Conservation (phyloP, 2,888 invertebrate species). For the Baccha elongata region DNA sequence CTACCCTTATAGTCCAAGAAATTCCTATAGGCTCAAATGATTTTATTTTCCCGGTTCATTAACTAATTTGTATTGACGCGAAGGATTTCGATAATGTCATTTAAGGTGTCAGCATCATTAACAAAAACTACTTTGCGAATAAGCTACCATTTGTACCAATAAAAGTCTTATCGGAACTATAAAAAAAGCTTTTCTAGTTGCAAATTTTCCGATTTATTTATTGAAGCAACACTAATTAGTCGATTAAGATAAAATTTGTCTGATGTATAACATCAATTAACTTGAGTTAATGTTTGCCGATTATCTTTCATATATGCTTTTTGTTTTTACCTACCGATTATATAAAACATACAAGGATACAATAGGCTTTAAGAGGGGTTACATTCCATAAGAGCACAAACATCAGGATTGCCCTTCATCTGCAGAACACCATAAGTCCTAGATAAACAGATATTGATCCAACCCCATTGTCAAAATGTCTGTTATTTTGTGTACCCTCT, state of each 20-base stretch:
- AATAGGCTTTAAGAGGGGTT: slow-evolving; percentile 54
- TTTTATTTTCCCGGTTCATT: no score
- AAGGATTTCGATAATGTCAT: slow-evolving; percentile 39
- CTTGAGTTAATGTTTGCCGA: slow-evolving; percentile 72
- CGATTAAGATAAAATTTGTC: slow-evolving; percentile 70
- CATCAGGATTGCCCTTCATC: slow-evolving; percentile 65
- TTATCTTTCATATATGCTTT: slow-evolving; percentile 48
- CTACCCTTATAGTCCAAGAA: no score
- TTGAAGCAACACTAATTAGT: slow-evolving; percentile 67
- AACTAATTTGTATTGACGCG: slow-evolving; percentile 43
- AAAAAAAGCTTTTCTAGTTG: slow-evolving; percentile 13
- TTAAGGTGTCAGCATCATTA: slow-evolving; percentile 58
- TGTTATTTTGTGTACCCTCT: slow-evolving; percentile 18
- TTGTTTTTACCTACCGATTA: slow-evolving; percentile 16
- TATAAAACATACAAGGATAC: slow-evolving; percentile 24
- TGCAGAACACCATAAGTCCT: slow-evolving; percentile 67
- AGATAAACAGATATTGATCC: slow-evolving; percentile 72
- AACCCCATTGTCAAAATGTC: slow-evolving; percentile 56
- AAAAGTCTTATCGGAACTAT: slow-evolving; percentile 38
- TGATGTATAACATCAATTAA: slow-evolving; percentile 69
- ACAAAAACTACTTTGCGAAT: slow-evolving; percentile 51
- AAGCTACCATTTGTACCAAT: slow-evolving; percentile 43
- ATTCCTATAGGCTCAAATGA: no score
- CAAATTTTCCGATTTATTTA: slow-evolving; percentile 56
- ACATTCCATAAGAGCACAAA: slow-evolving; percentile 56